Percentiles rank a stretch among this genome's conserved stretches.
Evolutionary conservation across 2,888 invertebrate genomes (phyloP).

Genomic region (Ennomos fuscantarius): DNA sequence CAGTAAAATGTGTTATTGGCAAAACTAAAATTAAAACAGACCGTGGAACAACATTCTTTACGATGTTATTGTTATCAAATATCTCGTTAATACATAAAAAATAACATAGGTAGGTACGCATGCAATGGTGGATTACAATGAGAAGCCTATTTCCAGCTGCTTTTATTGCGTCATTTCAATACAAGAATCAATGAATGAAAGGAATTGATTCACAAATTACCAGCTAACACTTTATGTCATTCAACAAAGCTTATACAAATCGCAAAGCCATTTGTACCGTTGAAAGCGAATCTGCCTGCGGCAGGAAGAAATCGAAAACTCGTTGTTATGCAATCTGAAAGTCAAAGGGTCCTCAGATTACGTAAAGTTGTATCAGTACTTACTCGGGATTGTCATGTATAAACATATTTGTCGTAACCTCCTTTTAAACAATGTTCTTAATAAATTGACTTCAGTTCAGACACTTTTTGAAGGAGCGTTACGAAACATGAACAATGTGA

Average conservation of each 20-base stretch:
- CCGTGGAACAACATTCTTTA: no score
- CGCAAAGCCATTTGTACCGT: constrained; percentile 33
- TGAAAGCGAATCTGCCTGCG: constrained; percentile 68
- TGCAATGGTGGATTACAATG: background rate
- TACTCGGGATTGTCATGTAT: constrained; percentile 42
- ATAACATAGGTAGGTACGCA: no score
- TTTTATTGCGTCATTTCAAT: constrained; percentile 18
- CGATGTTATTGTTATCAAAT: no score
- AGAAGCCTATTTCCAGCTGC: background rate
- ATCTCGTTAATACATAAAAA: no score
- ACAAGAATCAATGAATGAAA: constrained; percentile 15
- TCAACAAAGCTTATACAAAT: constrained; percentile 28
- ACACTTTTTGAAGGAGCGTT: constrained; percentile 13
- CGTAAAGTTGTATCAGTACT: constrained; percentile 53
- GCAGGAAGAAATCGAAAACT: constrained; percentile 76
- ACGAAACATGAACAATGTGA: constrained; percentile 24
- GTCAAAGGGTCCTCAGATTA: constrained; percentile 68
- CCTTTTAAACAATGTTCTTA: constrained; percentile 22
- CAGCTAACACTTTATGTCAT: constrained; percentile 25
- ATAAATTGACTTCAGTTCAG: constrained; percentile 19
- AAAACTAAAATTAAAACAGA: no score
- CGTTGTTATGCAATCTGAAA: constrained; percentile 68
- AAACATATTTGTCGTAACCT: constrained; percentile 23
- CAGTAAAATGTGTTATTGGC: no score
- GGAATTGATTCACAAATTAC: constrained; percentile 27